Evolutionary conservation across 2,888 invertebrate genomes (phyloP).

Genomic region (Cyaniris semiargus): DNA sequence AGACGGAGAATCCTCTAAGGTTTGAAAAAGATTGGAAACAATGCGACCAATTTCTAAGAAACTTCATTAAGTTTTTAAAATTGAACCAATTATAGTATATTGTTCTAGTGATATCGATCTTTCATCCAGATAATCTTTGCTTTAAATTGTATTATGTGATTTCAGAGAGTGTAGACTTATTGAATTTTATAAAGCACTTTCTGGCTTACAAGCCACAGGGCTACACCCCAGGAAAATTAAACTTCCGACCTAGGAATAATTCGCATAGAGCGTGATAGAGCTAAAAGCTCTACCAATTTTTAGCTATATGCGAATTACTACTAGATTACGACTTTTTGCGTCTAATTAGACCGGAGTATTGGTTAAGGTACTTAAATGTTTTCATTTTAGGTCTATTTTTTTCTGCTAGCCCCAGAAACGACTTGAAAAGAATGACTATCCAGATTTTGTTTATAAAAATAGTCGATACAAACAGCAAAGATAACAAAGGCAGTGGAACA

Average conservation of each 20-base stretch:
- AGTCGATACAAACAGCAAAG: background rate
- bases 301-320: too few relatives aligned
- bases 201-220: too few relatives aligned
- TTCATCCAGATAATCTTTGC: background rate
- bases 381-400: too few relatives aligned
- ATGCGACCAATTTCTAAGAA: constrained; percentile 42
- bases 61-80: constrained; percentile 13
- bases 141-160: background rate
- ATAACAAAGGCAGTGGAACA: background rate
- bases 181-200: background rate
- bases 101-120: background rate
- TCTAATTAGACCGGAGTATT: too few relatives aligned
- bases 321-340: too few relatives aligned
- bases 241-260: too few relatives aligned
- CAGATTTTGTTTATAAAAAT: background rate
- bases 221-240: too few relatives aligned
- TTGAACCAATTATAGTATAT: constrained; percentile 25
- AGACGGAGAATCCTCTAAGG: constrained; percentile 38
- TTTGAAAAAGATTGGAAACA: constrained; percentile 42
- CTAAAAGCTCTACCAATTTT: too few relatives aligned
- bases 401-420: too few relatives aligned
- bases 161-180: background rate
- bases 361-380: too few relatives aligned
- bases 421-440: background rate
- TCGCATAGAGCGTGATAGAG: too few relatives aligned